Percentiles rank a stretch among this genome's conserved stretches.
These are phyloP conservation scores for Ophion obscuratus DNA, from an alignment of 2,888 invertebrate genomes.

Conservation along the genomic window DNA sequence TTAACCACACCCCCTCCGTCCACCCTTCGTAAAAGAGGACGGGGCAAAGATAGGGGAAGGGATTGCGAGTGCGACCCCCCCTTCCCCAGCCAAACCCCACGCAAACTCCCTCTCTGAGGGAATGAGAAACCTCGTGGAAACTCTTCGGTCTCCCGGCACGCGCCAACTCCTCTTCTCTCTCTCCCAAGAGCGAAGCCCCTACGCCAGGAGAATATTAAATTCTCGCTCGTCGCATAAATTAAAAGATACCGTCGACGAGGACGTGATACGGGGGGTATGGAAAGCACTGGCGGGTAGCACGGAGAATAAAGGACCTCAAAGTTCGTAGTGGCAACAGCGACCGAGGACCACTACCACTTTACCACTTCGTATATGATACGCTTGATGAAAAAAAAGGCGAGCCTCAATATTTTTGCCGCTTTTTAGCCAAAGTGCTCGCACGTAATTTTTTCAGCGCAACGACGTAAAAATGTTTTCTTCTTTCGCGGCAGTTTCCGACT, in stretches of 20 bases:
- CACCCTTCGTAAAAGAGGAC: neutral
- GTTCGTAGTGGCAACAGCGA: constrained; percentile 22
- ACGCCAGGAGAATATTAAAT: constrained; percentile 82
- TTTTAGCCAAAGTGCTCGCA: constrained; percentile 7
- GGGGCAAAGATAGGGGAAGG: neutral
- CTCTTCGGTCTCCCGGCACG: constrained; percentile 64
- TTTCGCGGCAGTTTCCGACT: too few species aligned
- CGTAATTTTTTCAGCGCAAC: constrained; percentile 23
- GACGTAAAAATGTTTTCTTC: constrained; percentile 15
- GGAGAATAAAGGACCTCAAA: constrained; percentile 28
- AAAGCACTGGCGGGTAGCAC: constrained; percentile 1
- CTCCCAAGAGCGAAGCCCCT: constrained; percentile 72
- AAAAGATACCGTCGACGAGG: constrained; percentile 79
- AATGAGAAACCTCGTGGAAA: constrained; percentile 59
- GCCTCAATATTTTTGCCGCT: constrained; percentile 1
- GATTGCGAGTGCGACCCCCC: neutral
- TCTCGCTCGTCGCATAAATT: constrained; percentile 82
- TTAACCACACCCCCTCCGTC: neutral
- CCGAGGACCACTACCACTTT: constrained; percentile 58
- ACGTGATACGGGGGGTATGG: constrained; percentile 30
- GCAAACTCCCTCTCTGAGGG: constrained; percentile 22
- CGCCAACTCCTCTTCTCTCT: constrained; percentile 63
- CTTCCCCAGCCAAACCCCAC: neutral
- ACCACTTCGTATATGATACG: constrained; percentile 38
- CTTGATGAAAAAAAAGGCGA: constrained; percentile 20